phyloP scores from a whole-genome alignment of 2,113 vertebrate genomes.

The Zapus hudsonius region DNA sequence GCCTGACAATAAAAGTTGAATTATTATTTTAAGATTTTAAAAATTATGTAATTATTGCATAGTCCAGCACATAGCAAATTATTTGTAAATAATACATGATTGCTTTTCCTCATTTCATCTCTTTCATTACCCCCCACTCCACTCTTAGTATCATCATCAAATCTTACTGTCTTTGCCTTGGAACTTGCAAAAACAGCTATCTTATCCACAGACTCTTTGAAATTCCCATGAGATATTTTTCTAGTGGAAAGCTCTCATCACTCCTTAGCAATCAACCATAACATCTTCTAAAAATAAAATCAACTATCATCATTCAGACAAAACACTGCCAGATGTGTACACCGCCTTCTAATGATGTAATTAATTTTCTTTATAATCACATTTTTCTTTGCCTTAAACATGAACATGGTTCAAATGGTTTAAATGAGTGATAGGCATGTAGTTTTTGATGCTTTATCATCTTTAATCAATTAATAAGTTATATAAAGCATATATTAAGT shows the following conservation, averaged over 20 bases:
- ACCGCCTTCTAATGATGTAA: constrained; percentile 33
- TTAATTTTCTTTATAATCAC: constrained; percentile 29
- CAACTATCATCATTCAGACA: constrained; percentile 11
- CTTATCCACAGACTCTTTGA: not conserved
- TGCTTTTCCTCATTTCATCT: constrained; percentile 8
- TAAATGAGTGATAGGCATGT: not conserved
- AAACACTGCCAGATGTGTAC: constrained; percentile 32
- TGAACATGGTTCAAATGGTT: not conserved
- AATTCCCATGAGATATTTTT: not conserved
- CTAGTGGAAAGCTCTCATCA: not conserved
- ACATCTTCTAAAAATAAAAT: constrained; percentile 40
- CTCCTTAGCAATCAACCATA: constrained; percentile 29
- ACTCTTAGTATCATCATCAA: not conserved
- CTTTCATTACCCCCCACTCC: not conserved
- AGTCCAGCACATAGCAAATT: not conserved
- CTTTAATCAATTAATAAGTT: not conserved
- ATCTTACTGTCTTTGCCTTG: not conserved
- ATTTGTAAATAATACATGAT: not conserved
- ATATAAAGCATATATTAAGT: not conserved
- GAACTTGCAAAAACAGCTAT: not conserved
- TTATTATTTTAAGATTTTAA: not conserved
- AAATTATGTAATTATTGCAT: not conserved
- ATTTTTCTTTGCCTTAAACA: constrained; percentile 38
- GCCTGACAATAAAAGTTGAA: not conserved
- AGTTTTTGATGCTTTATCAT: not conserved